Percentiles rank a stretch among this genome's conserved stretches.
phyloP scores from a whole-genome alignment of 2,888 invertebrate species.

The Torymus tubicola region DNA sequence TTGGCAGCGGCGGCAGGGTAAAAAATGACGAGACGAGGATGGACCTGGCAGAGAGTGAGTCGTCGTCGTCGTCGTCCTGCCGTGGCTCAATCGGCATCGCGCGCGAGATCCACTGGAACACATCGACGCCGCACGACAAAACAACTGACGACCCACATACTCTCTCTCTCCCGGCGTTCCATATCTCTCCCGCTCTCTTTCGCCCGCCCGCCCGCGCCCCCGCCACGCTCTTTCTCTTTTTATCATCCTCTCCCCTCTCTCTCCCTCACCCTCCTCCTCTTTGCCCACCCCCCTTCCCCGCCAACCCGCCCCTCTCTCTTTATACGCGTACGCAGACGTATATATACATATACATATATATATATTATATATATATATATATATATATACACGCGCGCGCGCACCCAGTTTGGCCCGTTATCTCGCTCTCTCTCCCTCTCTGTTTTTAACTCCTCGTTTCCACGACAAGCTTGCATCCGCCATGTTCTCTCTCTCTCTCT shows the following conservation, averaged over 20 bases:
- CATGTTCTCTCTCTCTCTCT: slow-evolving; percentile 36
- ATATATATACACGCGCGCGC: not conserved
- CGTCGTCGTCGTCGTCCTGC: not conserved
- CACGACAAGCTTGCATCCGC: slow-evolving; percentile 45
- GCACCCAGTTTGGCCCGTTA: slow-evolving; percentile 43
- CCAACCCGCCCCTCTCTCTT: not conserved
- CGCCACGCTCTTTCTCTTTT: slow-evolving; percentile 41
- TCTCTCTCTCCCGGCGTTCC: slow-evolving; percentile 28
- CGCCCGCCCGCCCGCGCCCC: not conserved
- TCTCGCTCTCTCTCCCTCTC: slow-evolving; percentile 40
- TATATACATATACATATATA: too few species aligned
- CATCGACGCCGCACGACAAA: slow-evolving; percentile 55
- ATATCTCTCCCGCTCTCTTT: slow-evolving; percentile 24
- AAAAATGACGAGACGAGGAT: not conserved
- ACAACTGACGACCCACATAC: slow-evolving; percentile 59
- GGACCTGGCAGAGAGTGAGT: slow-evolving; percentile 27
- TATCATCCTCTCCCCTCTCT: slow-evolving; percentile 39
- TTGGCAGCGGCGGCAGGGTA: too few species aligned
- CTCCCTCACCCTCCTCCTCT: not conserved
- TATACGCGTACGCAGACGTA: not conserved
- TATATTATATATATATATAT: too few species aligned
- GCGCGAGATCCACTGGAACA: slow-evolving; percentile 46
- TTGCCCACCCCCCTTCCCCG: not conserved
- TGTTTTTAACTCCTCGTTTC: slow-evolving; percentile 50
- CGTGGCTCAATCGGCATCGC: slow-evolving; percentile 43